Base-by-base conservation (phyloP, 2,888 invertebrate genomes). In the Ashinkailepas kermadecensis region DNA sequence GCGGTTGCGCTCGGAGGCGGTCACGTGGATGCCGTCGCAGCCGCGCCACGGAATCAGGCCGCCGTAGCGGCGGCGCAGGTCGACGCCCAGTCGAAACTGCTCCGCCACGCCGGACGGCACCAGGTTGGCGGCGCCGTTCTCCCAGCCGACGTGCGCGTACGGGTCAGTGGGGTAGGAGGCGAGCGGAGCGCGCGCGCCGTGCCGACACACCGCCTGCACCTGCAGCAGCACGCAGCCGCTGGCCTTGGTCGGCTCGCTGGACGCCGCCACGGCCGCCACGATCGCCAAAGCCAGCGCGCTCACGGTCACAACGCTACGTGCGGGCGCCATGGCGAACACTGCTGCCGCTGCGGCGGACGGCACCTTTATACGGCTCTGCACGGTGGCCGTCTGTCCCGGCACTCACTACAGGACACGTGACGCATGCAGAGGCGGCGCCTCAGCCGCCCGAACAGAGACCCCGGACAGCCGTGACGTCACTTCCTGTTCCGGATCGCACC, bases 121-220 rank as follows among this genome's bases (percentile, higher is more conserved):
- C 56, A 74, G 74, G 21, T 21, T 56, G 56, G 23, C 39, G 54
- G 10, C 4, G 10, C 74, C 74, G 54, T 9, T 11, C 74, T 21
- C 15, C 74, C 74, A 74, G 21, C 15, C 4, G 21, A 74, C 21
- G 54, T 10, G 15, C 8, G 21, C 11, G 56, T 56, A 13, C 21
- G 74, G 74, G 74, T 74, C 74, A 0, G 74, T 56, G 7, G 74
- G 74, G 54, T 74, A 74, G 2, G 74, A 7, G 18, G 21, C 39
- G 10, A 15, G 54, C 9, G 74, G 74, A 15, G 74, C 18, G 10
- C 74, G 54, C 2, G 54, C 54, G 8, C 74, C 74, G 21, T 74
- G 74, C 10, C 74, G 74, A 39, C 74, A 74, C 56, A 74, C 74
- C 1, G 74, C 56, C 74, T 74, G 74, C 54, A 74, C 74, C 56